Evolutionary conservation across 2,888 invertebrate genomes (phyloP).

Genomic region (Drosophila crucigera): DNA sequence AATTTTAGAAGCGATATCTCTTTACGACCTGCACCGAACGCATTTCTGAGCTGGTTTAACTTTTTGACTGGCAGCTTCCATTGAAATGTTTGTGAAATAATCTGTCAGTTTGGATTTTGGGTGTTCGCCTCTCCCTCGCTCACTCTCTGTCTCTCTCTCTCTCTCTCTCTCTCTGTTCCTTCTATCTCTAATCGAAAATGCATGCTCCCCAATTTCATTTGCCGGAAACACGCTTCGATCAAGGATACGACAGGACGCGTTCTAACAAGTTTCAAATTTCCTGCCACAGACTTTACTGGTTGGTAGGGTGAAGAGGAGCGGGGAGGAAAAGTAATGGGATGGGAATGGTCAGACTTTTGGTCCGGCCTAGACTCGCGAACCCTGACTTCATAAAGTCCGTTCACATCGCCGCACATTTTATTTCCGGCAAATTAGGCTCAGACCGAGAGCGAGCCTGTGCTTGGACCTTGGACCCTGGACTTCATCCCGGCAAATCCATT

Average conservation of each 20-base stretch:
- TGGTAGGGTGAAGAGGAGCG: no score
- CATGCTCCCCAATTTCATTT: constrained; percentile 60
- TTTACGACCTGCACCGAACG: constrained; percentile 6
- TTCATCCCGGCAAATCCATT: constrained; percentile 26
- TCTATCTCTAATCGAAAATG: constrained; percentile 47
- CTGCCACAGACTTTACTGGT: constrained; percentile 40
- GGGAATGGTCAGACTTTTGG: background rate
- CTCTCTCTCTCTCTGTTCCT: background rate
- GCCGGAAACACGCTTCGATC: constrained; percentile 49
- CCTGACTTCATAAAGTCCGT: constrained; percentile 63
- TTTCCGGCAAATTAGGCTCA: constrained; percentile 78
- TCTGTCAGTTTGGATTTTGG: constrained; percentile 21
- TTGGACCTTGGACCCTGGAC: constrained; percentile 6
- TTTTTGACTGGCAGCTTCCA: constrained; percentile 25
- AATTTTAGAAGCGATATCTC: background rate
- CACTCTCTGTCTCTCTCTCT: background rate
- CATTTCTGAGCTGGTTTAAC: constrained; percentile 14
- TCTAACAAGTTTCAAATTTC: constrained; percentile 75
- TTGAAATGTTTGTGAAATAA: constrained; percentile 37
- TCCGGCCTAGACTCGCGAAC: constrained; percentile 34
- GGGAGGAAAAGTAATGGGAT: background rate
- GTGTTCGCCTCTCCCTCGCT: background rate
- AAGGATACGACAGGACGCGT: constrained; percentile 24
- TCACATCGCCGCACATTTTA: constrained; percentile 79
- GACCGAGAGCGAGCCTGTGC: constrained; percentile 2